Evolutionary conservation across 2,797 vertebrate species (phyloP).

Genomic region (Discoglossus pictus): DNA sequence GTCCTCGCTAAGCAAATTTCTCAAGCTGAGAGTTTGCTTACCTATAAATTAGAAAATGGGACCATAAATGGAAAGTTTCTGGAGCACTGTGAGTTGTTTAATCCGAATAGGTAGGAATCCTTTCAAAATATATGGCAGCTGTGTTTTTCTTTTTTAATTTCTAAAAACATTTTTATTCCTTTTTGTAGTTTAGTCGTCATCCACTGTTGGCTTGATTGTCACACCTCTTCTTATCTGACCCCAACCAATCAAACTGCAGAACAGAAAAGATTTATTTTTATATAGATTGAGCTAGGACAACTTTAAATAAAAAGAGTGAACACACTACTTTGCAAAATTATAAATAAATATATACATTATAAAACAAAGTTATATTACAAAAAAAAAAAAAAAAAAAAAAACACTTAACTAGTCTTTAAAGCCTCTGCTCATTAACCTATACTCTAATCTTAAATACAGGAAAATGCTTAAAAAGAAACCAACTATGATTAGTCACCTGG

Average conservation of each 20-base stretch:
- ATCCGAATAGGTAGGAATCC: constrained; percentile 59
- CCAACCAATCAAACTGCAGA: constrained; percentile 95
- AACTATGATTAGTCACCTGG: too few species aligned
- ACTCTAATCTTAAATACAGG: too few species aligned
- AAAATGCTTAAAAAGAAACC: too few species aligned
- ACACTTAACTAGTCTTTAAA: too few species aligned
- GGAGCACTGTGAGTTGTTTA: constrained; percentile 55
- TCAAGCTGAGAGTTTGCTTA: constrained; percentile 32
- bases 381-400: too few species aligned
- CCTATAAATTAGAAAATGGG: constrained; percentile 65
- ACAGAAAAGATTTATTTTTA: constrained; percentile 44
- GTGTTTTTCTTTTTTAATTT: constrained; percentile 57
- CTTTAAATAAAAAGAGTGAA: too few species aligned
- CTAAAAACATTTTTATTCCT: constrained; percentile 46
- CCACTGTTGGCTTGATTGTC: constrained; percentile 96
- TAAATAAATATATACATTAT: too few species aligned
- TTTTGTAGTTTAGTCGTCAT: constrained; percentile 85
- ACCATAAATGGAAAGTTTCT: constrained; percentile 62
- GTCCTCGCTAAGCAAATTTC: constrained; percentile 54
- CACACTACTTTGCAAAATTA: too few species aligned
- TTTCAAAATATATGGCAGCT: constrained; percentile 63
- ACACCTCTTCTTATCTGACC: constrained; percentile 98
- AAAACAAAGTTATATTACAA: too few species aligned
- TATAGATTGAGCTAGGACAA: too few species aligned
- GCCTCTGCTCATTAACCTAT: too few species aligned